Conservation (phyloP, 1,140 invertebrate species). For the Drosophila takahashii region DNA sequence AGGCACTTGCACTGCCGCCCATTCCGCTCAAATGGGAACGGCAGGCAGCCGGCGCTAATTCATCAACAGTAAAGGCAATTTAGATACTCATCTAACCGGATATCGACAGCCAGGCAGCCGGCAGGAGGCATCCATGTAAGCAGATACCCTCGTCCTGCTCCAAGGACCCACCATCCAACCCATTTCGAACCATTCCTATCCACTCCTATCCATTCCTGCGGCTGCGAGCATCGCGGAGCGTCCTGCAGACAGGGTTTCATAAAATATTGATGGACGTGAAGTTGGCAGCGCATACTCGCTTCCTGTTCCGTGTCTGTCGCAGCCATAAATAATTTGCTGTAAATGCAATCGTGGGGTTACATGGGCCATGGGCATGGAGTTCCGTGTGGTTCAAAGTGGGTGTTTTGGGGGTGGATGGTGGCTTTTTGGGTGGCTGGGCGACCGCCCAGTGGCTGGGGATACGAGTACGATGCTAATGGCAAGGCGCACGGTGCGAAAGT, state of each 20-base stretch:
- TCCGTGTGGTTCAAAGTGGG: constrained; percentile 4
- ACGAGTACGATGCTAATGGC: constrained; percentile 71
- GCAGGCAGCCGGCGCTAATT: constrained; percentile 69
- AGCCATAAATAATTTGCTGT: constrained; percentile 84
- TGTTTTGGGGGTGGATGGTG: background rate
- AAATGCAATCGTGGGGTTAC: constrained; percentile 79
- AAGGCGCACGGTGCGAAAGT: constrained; percentile 77
- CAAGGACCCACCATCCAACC: constrained; percentile 7
- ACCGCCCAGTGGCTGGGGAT: constrained; percentile 2
- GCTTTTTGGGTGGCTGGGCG: background rate
- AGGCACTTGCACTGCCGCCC: constrained; percentile 39
- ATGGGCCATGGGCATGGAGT: constrained; percentile 59
- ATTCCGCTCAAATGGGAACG: constrained; percentile 15
- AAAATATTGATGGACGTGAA: constrained; percentile 83
- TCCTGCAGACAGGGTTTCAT: constrained; percentile 81
- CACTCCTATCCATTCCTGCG: constrained; percentile 22
- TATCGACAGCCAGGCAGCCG: constrained; percentile 74
- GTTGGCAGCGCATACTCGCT: constrained; percentile 79
- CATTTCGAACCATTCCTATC: background rate
- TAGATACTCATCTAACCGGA: constrained; percentile 83
- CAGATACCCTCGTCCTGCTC: constrained; percentile 55
- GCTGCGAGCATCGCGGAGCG: constrained; percentile 30
- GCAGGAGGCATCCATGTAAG: constrained; percentile 49
- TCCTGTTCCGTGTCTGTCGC: constrained; percentile 81
- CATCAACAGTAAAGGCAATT: constrained; percentile 83